These are phyloP conservation scores for Gasteruption jaculator DNA, from an alignment of 2,888 invertebrate species.

Conservation along the genomic window DNA sequence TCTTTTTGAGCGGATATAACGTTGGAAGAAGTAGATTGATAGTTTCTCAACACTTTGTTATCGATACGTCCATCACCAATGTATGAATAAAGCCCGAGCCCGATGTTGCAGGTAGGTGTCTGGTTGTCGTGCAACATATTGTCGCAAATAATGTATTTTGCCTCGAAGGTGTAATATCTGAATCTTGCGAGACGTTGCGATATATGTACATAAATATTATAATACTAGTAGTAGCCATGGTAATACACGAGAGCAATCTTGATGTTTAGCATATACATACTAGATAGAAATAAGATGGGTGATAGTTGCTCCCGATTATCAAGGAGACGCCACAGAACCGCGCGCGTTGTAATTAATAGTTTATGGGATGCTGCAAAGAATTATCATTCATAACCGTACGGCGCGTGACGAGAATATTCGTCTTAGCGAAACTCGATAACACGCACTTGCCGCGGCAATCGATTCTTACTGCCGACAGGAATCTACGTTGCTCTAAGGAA, in stretches of 20 bases:
- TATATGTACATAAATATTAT: no score
- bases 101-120: constrained; percentile 19
- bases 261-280: constrained; percentile 23
- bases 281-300: no score
- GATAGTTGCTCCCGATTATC: constrained; percentile 34
- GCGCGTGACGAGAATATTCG: constrained; percentile 32
- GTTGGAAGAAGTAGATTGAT: no score
- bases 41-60: no score
- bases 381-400: constrained; percentile 34
- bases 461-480: constrained; percentile 17
- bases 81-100: constrained; percentile 4
- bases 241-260: constrained; percentile 3
- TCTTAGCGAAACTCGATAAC: constrained; percentile 24
- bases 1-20: constrained; percentile 5
- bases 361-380: constrained; percentile 30
- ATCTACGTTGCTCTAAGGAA: constrained; percentile 15
- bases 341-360: constrained; percentile 38
- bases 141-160: constrained; percentile 21
- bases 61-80: not conserved
- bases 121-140: constrained; percentile 25
- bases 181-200: no score
- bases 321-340: constrained; percentile 23
- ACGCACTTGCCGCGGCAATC: constrained; percentile 16
- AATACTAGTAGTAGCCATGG: no score
- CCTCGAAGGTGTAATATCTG: no score